Base-by-base conservation (phyloP, 2,797 vertebrate species). In the Pipistrellus nathusii region DNA sequence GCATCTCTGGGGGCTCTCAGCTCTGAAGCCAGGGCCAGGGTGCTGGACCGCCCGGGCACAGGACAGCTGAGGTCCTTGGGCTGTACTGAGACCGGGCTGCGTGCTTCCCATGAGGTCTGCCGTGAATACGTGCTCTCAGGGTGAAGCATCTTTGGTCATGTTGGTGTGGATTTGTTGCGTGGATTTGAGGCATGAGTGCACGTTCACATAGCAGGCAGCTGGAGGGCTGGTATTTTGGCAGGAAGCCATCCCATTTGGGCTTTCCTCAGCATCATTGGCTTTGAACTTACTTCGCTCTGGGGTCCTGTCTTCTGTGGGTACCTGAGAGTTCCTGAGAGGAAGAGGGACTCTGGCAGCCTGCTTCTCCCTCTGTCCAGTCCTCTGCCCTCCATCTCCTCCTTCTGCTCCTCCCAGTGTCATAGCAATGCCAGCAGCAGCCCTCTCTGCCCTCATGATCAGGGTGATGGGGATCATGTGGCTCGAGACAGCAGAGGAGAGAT, bases 41-140 rank as follows among this genome's bases (percentile, higher is more conserved):
- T 27, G 18, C 86, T 35, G 7, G 1, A 12, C 64, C 30, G n/a
- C 35, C 55, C 5, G 13, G 35, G 30, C 35, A 5, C 0, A 1
- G 82, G 57, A 10, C 53, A 23, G 23, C 72, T 25, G 15, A 69
- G 21, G 20, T 91, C 66, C 90, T 46, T 14, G 30, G 13, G 1
- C 44, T 7, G 3, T 12, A 4, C 15, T 0, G 0, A 38, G 73
- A 46, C 14, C 6, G 0, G 6, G 5, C 30, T 32, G 17, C 12
- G 6, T 21, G 4, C 12, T 8, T 81, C 51, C 5, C 13, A 25
- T 14, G 62, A 59, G 27, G 77, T 46, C 10, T 5, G 13, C 66
- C 32, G 62, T 25, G 38, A 73, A 17, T 3, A 3, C 1, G 0
- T 35, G 3, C 38, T 41, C 78, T 68, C 59, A 18, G 32, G 35